Base-by-base conservation (phyloP, 2,888 invertebrate species). In the Cinara cedri region DNA sequence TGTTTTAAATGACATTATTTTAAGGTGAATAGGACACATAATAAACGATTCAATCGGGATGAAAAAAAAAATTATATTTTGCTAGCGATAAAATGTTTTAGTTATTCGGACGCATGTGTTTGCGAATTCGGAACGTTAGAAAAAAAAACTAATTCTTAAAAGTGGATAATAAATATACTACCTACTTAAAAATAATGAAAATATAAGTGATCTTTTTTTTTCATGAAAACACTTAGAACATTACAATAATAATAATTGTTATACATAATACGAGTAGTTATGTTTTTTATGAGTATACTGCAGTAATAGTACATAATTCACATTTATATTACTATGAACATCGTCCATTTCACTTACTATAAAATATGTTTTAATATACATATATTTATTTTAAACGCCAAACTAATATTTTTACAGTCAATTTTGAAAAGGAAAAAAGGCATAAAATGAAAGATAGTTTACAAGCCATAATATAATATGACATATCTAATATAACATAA, bases 71-170 rank as follows among this genome's bases (percentile, higher is more conserved):
- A 76, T 26, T 66, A 14, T 6, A 14, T 26, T 19, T 16, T 14
- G 4, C 14, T 26, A 65, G 49, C 24, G 19, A 66, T 66, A 51
- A 57, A 46, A 55, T 14, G 19, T 65, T 65, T 55, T 19, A 21
- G 65, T 66, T 13, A 55, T 54, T 19, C 34, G 66, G 46, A 6
- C 66, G 46, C 75, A 76, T 66, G 46, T 76, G 75, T 66, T 46
- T 42, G 13, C 21, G 54, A 63, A 44, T 44, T 55, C 26, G n/a
- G 55, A 51, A 6, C 55, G 14, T 46, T 55, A 21, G 9, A 66
- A 55, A 54, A 10, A 76, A 76, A 76, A 76, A 76, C 55, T 76
- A 76, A 76, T 76, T 76, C 66, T 76, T 76, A 46, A 76, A 76
- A 76, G 75, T 76, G 66, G 14, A 24, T 51, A 51, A 63, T 74